Percentiles rank a stretch among this genome's conserved stretches.
Evolutionary conservation across 1,140 invertebrate species (phyloP).

Genomic region (Macrobrachium rosenbergii): DNA sequence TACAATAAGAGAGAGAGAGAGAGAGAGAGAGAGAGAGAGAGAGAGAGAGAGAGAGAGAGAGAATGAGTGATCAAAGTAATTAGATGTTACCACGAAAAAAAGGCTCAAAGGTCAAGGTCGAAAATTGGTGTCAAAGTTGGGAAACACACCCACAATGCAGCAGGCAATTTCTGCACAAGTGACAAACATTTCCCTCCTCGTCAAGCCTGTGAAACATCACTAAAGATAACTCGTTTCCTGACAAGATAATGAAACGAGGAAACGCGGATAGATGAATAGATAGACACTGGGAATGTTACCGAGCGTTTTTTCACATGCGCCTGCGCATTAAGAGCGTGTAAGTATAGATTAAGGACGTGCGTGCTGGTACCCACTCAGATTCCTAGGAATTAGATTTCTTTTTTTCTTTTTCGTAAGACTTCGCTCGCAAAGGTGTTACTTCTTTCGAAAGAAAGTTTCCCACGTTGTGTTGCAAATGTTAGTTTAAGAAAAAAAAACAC

Average conservation of each 20-base stretch:
- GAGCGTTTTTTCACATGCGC: too few species aligned
- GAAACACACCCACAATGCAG: neutral
- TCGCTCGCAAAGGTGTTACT: too few species aligned
- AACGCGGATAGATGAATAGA: neutral
- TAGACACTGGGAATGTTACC: neutral
- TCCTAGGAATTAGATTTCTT: too few species aligned
- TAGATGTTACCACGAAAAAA: neutral
- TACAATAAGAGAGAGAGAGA: conserved; percentile 4
- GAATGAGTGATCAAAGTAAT: neutral
- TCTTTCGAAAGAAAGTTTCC: too few species aligned
- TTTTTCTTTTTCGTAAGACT: too few species aligned
- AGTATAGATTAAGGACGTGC: too few species aligned
- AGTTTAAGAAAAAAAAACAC: too few species aligned
- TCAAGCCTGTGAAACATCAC: too few species aligned
- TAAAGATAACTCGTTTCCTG: neutral
- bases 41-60: neutral
- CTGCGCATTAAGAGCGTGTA: too few species aligned
- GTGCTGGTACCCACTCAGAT: too few species aligned
- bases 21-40: conserved; percentile 3
- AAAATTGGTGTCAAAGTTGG: neutral
- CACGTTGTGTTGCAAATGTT: too few species aligned
- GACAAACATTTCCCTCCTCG: neutral
- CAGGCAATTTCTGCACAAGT: neutral
- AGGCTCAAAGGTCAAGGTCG: neutral
- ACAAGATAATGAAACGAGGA: neutral